Evolutionary conservation across 2,113 vertebrate species (phyloP).

Genomic region (Chrysemys picta): DNA sequence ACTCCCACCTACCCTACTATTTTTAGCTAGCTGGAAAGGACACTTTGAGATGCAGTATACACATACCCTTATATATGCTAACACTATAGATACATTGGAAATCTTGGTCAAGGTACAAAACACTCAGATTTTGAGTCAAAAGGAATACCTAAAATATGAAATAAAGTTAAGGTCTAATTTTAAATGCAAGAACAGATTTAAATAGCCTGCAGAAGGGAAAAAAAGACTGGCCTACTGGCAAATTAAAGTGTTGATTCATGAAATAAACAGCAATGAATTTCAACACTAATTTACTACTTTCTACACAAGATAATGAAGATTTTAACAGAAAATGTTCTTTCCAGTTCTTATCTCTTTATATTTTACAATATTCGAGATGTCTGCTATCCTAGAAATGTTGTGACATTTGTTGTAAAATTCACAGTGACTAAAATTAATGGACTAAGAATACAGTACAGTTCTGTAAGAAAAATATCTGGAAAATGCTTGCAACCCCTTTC

Average conservation of each 20-base stretch:
- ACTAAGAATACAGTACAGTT: slow-evolving; percentile 24
- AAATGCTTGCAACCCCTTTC: slow-evolving; percentile 26
- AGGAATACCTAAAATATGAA: neutral
- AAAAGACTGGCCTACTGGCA: neutral
- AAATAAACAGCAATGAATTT: slow-evolving; percentile 39
- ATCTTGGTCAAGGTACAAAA: neutral
- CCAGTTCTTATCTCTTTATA: slow-evolving; percentile 53
- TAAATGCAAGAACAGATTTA: neutral
- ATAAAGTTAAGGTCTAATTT: neutral
- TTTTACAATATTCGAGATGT: slow-evolving; percentile 25
- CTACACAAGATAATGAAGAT: slow-evolving; percentile 50
- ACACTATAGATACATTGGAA: neutral
- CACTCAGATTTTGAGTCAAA: neutral
- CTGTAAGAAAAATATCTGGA: slow-evolving; percentile 45
- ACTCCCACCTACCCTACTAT: no score
- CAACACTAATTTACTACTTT: slow-evolving; percentile 53
- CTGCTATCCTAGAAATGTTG: slow-evolving; percentile 21
- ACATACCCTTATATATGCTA: neutral
- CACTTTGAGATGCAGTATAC: no score
- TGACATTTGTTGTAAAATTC: slow-evolving; percentile 22
- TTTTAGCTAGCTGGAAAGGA: no score
- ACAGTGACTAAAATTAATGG: slow-evolving; percentile 51
- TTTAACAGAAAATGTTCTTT: slow-evolving; percentile 48
- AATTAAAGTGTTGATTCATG: slow-evolving; percentile 25
- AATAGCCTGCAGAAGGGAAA: neutral